These are phyloP conservation scores for Zygogramma bicolorata DNA, from an alignment of 2,888 invertebrate species.

Conservation along the genomic window DNA sequence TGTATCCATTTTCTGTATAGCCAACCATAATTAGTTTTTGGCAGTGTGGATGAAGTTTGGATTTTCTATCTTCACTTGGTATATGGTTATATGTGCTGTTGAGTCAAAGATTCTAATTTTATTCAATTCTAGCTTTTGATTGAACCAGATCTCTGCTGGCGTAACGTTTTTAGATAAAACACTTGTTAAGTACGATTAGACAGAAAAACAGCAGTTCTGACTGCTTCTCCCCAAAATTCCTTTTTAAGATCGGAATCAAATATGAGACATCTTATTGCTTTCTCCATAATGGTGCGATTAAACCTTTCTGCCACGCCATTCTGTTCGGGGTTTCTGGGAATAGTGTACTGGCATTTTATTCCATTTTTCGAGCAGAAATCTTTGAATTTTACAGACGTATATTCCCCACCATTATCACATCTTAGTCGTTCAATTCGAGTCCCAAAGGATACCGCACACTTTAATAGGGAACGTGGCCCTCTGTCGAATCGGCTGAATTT, in stretches of 20 bases:
- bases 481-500: no score
- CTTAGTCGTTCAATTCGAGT: conserved; percentile 41
- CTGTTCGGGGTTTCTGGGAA: conserved; percentile 20
- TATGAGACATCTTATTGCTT: conserved; percentile 50
- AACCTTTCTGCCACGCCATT: conserved; percentile 22
- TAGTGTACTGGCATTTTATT: conserved; percentile 22
- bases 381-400: conserved; percentile 5
- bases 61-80: conserved; percentile 52
- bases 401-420: conserved; percentile 43
- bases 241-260: conserved; percentile 48
- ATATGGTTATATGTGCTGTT: conserved; percentile 52
- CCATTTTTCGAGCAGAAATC: not conserved
- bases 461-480: no score
- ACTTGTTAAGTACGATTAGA: conserved; percentile 42
- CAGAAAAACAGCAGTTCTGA: conserved; percentile 49
- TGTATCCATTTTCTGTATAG: conserved; percentile 40
- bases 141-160: conserved; percentile 56
- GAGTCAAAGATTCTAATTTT: conserved; percentile 56
- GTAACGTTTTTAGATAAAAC: conserved; percentile 43
- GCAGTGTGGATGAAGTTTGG: conserved; percentile 32
- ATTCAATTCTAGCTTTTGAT: conserved; percentile 53
- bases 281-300: conserved; percentile 46
- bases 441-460: no score
- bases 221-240: conserved; percentile 52
- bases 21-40: conserved; percentile 37